Conservation (phyloP, 2,888 invertebrate genomes). For the Drosophila fungiperda region DNA sequence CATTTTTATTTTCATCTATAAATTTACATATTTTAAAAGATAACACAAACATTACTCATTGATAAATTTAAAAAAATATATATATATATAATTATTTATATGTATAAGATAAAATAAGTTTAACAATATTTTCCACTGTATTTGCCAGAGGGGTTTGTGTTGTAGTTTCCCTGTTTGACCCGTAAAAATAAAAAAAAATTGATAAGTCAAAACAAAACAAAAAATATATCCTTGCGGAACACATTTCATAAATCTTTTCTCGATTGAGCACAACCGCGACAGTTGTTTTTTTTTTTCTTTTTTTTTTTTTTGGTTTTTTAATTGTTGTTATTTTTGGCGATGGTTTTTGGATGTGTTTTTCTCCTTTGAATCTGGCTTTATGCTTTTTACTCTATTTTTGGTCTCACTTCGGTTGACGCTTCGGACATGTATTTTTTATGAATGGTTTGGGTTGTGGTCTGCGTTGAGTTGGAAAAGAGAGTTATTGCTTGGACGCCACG, state of each 20-base stretch:
- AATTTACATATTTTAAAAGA: not conserved
- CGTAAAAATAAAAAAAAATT: conserved; percentile 19
- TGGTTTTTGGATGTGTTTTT: conserved; percentile 22
- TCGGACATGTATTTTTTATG: conserved; percentile 11
- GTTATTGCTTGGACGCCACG: conserved; percentile 16
- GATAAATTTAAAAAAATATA: not conserved
- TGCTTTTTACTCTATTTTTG: conserved; percentile 19
- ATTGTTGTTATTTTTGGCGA: conserved; percentile 56
- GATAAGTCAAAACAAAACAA: conserved; percentile 13
- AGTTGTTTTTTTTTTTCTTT: conserved; percentile 38
- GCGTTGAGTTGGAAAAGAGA: not conserved
- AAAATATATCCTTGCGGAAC: conserved; percentile 48
- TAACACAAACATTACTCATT: not conserved
- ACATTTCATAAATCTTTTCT: conserved; percentile 76
- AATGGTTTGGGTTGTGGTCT: conserved; percentile 24
- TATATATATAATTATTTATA: not conserved
- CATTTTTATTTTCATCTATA: not conserved
- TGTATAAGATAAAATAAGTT: not conserved
- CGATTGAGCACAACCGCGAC: conserved; percentile 70
- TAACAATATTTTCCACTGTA: conserved; percentile 48
- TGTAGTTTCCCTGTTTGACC: conserved; percentile 22
- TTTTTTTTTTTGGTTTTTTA: conserved; percentile 36
- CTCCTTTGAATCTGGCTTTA: not conserved
- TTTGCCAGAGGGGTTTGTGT: conserved; percentile 5
- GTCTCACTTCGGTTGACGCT: conserved; percentile 19